Base-by-base conservation (phyloP, 2,797 vertebrate species). In the Chaenodraco wilsoni region DNA sequence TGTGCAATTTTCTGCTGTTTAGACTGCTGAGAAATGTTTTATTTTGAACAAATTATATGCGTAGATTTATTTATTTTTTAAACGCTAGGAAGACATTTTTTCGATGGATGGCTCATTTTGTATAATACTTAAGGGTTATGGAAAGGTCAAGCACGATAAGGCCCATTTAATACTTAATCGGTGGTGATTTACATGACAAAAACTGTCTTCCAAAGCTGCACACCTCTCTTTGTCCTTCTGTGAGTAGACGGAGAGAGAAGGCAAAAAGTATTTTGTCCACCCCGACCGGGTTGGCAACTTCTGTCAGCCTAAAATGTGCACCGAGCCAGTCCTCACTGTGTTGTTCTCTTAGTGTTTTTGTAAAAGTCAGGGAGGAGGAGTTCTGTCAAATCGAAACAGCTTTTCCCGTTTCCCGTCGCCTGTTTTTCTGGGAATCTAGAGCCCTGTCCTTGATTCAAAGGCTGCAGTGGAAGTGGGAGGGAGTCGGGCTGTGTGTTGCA, bases 391-490 rank as follows among this genome's bases (percentile, higher is more conserved):
- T 72, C 83, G 66, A 84, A 84, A 90, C 71, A 45, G 74, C 69
- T 62, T 76, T 81, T 64, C 61, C 74, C 33, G 41, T 87, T 93
- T 91, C 80, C 79, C 58, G 65, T 84, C 41, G 33, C 79, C 71
- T 64, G 37, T 48, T 78, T 86, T 86, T 85, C 76, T 86, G 66
- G 77, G 72, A 88, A 88, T 82, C 52, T 62, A 75, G 51, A 70
- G 56, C 54, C 5, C 17, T 82, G 83, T 69, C 74, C 70, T 80
- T 81, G 81, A 83, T 84, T 80, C 62, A 59, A 14, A 82, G 51
- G 51, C 78, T 78, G 76, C 49, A 61, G 71, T 46, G 21, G 56
- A 60, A 64, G 78, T 60, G 78, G 82, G 70, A 65, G 73, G 63
- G 60, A 65, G 56, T 1, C 13, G 0, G 51, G 58, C 4, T 10